These are phyloP conservation scores for Mystacornis crossleyi DNA, from an alignment of 2,113 vertebrate genomes.

Conservation along the genomic window DNA sequence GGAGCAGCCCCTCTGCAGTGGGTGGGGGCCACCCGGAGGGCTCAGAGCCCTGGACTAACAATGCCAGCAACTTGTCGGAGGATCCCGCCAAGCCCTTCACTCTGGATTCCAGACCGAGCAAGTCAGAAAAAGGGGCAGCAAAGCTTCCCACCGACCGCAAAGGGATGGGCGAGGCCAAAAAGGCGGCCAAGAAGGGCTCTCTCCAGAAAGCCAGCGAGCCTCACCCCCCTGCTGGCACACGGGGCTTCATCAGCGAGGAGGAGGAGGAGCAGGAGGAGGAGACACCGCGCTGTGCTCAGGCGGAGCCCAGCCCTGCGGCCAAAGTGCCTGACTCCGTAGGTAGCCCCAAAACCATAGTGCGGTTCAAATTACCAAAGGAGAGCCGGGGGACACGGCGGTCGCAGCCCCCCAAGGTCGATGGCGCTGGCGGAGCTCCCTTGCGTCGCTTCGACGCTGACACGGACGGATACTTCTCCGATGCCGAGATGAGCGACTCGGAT, in stretches of 20 bases:
- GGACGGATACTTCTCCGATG: slow-evolving; percentile 92
- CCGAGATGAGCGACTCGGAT: slow-evolving; percentile 90
- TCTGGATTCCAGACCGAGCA: slow-evolving; percentile 62
- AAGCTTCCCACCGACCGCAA: slow-evolving; percentile 48
- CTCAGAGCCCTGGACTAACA: slow-evolving; percentile 64
- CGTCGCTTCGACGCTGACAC: slow-evolving; percentile 81
- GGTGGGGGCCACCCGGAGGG: slow-evolving; percentile 39
- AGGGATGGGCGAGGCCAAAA: slow-evolving; percentile 55
- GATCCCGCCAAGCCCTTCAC: slow-evolving; percentile 57
- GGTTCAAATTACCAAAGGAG: slow-evolving; percentile 83
- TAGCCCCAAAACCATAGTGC: slow-evolving; percentile 72
- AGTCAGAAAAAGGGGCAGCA: slow-evolving; percentile 51
- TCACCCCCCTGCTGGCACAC: slow-evolving; percentile 75
- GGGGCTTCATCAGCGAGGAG: slow-evolving; percentile 50
- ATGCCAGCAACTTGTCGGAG: slow-evolving; percentile 46
- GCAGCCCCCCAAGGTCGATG: slow-evolving; percentile 67
- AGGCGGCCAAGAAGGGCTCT: slow-evolving; percentile 67
- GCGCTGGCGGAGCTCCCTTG: slow-evolving; percentile 40
- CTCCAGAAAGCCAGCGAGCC: slow-evolving; percentile 81
- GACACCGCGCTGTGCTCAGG: slow-evolving; percentile 7
- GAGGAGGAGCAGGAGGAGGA: slow-evolving; percentile 67
- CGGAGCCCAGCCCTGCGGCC: slow-evolving; percentile 69
- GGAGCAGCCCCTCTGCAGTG: slow-evolving; percentile 26
- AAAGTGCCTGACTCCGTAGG: slow-evolving; percentile 79
- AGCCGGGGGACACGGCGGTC: slow-evolving; percentile 72